Base-by-base conservation (phyloP, 2,113 vertebrate genomes). In the Amblyornis subalaris region DNA sequence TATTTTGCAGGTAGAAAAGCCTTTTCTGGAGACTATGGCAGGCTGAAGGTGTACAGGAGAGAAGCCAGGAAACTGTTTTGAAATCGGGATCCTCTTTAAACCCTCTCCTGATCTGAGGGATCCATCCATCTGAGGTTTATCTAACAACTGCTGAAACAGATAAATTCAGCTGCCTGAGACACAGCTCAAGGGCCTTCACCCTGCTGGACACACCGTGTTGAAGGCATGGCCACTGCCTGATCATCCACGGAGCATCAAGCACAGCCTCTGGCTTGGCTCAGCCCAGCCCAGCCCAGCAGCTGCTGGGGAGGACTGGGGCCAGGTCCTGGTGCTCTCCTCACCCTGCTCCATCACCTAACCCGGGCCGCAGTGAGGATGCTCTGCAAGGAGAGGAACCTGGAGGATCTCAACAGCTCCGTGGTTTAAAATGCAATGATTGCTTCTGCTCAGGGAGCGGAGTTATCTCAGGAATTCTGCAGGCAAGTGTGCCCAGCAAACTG, bases 331-430 rank as follows among this genome's bases (percentile, higher is more conserved):
- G 3, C 13, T 40, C n/a, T 11, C 10, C 51, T 66, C 36, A 4
- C 0, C 1, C 31, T 62, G 36, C 42, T 64, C 10, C 75, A 48
- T 38, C 51, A 53, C 36, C 50, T 1, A 0, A n/a, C 51, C 6
- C 29, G 15, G 18, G 29, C 51, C 35, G 24, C 26, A 57, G 38
- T 1, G 4, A 9, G 9, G 65, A n/a, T 36, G 17, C 4, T 22
- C 22, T 14, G 38, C 50, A 31, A 60, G 25, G 15, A 2, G 17
- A 75, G 54, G 35, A 53, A 28, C 38, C 57, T 28, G 14, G 33
- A 85, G 29, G 25, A 33, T 22, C 62, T 51, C 51, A 26, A 53
- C 12, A 36, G 7, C 24, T 23, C 16, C 64, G 8, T 65, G 55
- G 38, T 40, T 70, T 74, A 70, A 75, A 40, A 15, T 0, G 1